Base-by-base conservation (phyloP, 1,140 invertebrate genomes). In the Neocloeon triangulifer region DNA sequence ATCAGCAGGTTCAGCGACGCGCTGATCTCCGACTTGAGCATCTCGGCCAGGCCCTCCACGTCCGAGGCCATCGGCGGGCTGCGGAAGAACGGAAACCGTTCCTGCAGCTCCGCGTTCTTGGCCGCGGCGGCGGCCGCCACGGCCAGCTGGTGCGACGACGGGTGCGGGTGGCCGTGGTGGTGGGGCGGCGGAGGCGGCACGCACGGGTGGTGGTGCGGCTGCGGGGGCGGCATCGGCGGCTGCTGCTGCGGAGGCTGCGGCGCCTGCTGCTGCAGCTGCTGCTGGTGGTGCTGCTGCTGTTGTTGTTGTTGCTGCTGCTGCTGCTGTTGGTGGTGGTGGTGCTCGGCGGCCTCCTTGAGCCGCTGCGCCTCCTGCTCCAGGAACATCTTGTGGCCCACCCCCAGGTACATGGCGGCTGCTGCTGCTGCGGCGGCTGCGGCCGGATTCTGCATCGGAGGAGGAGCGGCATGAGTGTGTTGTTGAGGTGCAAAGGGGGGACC, bases 11-110 rank as follows among this genome's bases (percentile, higher is more conserved):
- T 67, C 25, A 88, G 49, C 4, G 76, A 82, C 32, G 79, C 68
- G 10, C 74, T 75, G 35, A 92, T 78, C 60, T 92, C 85, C 21
- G 69, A 71, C 56, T 92, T 92, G 2, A 92, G 61, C 26, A 76
- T 69, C 41, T 91, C 82, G 5, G 81, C 79, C 25, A 91, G 56
- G 29, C 76, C 73, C 52, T 91, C 80, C 2, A 89, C 57, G 46
- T 88, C 82, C 10, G 70, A 61, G 16, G 67, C 70, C 1, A 67
- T 69, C 38, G 72, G 62, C 19, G 69, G 57, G 33, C 62, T 63
- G 25, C 28, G 12, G 25, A 30, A 35, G 26, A 29, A 28, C 16
- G 35, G 31, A 21, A 29, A 19, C 17, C 25, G 16, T 19, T 25
- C 21, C 17, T 15, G 19, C 18, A 23, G 25, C 18, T 32, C 26